Conservation (phyloP, 2,113 vertebrate species). For the Zosterops hypoxanthus region DNA sequence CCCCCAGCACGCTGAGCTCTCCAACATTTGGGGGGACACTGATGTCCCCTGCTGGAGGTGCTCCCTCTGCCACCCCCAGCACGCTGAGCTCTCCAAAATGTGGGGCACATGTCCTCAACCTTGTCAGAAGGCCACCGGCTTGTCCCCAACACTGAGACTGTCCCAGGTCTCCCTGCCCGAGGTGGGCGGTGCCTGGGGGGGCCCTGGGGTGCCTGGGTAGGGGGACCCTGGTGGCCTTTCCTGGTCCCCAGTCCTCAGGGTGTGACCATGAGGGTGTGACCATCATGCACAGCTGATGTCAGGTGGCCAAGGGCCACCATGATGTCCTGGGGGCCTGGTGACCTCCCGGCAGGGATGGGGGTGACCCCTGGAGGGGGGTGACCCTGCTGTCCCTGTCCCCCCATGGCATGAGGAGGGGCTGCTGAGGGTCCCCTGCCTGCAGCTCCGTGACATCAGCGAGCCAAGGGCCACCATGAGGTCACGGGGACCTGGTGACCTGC, state of each 20-base stretch:
- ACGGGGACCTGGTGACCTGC: not conserved
- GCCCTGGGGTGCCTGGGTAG: not conserved
- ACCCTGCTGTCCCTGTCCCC: not conserved
- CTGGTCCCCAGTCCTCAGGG: not conserved
- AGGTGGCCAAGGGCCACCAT: not conserved
- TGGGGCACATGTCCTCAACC: not conserved
- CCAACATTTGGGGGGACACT: rapidly evolving
- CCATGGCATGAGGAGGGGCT: rapidly evolving
- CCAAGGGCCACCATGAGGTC: not conserved
- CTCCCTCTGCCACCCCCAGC: not conserved
- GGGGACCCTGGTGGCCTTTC: not conserved
- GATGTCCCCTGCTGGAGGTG: not conserved
- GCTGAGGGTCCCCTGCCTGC: not conserved
- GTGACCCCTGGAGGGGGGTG: not conserved
- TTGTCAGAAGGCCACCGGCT: not conserved
- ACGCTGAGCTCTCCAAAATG: not conserved
- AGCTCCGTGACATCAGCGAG: not conserved
- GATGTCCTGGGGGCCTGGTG: not conserved
- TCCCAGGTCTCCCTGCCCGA: not conserved
- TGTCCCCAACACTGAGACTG: not conserved
- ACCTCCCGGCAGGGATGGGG: not conserved
- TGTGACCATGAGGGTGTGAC: not conserved
- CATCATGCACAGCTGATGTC: not conserved
- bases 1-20: rapidly evolving
- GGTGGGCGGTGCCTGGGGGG: not conserved